Evolutionary conservation across 2,113 vertebrate species (phyloP).

Genomic region (Elephas maximus): DNA sequence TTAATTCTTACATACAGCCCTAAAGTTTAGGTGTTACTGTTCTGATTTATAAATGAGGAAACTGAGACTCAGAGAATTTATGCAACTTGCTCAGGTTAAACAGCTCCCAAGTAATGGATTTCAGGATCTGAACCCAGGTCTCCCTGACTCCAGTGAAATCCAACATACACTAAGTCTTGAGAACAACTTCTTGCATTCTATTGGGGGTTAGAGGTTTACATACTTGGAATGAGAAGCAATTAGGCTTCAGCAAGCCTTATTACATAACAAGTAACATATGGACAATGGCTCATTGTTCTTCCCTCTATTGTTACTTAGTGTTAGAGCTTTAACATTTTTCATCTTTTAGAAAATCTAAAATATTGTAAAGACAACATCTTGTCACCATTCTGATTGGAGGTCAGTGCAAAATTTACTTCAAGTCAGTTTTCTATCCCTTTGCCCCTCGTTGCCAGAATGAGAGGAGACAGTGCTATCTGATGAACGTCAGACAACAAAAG

Average conservation of each 20-base stretch:
- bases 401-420: slow-evolving; percentile 19
- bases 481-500: background rate
- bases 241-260: background rate
- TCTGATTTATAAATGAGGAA: background rate
- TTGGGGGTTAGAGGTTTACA: background rate
- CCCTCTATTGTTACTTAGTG: background rate
- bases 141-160: slow-evolving; percentile 23
- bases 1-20: background rate
- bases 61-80: background rate
- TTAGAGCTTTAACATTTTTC: slow-evolving; percentile 38
- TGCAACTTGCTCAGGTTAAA: background rate
- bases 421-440: slow-evolving; percentile 29
- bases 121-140: background rate
- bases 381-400: background rate
- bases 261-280: background rate
- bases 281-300: background rate
- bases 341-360: background rate
- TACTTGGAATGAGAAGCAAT: background rate
- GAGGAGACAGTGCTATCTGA: background rate
- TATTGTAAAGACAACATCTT: slow-evolving; percentile 8
- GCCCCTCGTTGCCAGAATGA: background rate
- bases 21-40: background rate
- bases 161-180: background rate
- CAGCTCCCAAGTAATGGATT: background rate
- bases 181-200: background rate